A percentile compares a stretch with the other conserved stretches of the same genome.
Evolutionary conservation across 2,888 invertebrate genomes (phyloP).

Genomic region (Acanthosepion lycidas): DNA sequence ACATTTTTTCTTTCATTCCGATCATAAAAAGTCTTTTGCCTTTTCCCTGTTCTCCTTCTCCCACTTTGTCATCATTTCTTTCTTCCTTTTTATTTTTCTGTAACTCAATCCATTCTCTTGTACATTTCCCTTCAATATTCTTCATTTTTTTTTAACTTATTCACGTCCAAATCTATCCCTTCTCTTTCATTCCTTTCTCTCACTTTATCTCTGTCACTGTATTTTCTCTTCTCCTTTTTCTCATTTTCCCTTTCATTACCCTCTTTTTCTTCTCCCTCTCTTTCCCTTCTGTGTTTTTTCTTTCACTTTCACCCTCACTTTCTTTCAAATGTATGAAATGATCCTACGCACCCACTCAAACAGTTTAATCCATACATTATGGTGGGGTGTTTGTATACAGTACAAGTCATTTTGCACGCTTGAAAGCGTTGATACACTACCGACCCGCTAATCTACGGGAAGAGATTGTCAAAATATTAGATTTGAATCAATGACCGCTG

Average conservation of each 20-base stretch:
- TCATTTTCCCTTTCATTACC: neutral
- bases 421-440: neutral
- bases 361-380: conserved; percentile 6
- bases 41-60: no score
- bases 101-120: no score
- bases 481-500: neutral
- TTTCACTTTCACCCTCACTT: neutral
- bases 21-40: no score
- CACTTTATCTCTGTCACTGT: neutral
- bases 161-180: no score
- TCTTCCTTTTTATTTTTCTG: no score
- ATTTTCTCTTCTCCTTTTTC: neutral
- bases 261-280: neutral
- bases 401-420: neutral
- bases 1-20: no score
- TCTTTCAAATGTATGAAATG: neutral
- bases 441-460: neutral
- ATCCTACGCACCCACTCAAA: neutral
- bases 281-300: neutral
- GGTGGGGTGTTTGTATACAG: neutral
- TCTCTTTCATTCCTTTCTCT: neutral
- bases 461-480: conserved; percentile 9
- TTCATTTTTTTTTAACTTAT: no score
- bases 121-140: no score
- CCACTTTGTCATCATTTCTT: no score